Conservation (phyloP, 2,113 vertebrate genomes). For the Donacobius atricapilla region DNA sequence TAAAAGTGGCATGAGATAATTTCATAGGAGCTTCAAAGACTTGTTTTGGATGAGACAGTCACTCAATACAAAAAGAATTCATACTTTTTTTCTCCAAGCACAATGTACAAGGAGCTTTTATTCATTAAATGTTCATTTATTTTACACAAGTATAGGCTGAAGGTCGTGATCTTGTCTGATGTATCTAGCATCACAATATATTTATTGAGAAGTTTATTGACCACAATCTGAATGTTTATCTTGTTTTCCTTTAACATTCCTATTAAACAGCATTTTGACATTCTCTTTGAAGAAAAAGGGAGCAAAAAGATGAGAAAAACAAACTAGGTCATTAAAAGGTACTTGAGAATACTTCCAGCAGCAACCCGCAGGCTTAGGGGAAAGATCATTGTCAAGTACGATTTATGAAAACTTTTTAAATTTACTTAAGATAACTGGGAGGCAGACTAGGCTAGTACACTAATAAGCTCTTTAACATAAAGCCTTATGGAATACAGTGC, state of each 20-base stretch:
- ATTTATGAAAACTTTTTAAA: background rate
- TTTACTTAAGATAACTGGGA: conserved; percentile 12
- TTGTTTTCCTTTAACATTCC: background rate
- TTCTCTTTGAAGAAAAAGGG: background rate
- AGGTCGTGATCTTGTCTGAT: background rate
- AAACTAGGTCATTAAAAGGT: background rate
- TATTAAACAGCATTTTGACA: background rate
- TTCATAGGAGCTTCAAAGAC: background rate
- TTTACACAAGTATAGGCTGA: background rate
- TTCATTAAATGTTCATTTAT: background rate
- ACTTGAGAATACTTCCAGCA: background rate
- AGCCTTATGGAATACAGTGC: background rate
- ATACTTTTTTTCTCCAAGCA: background rate
- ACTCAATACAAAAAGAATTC: background rate
- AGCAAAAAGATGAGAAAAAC: background rate
- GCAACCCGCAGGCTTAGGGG: background rate
- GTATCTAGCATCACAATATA: background rate
- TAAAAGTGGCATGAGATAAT: background rate
- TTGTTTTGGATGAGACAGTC: background rate
- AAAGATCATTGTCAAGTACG: background rate
- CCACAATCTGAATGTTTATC: background rate
- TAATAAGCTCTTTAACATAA: background rate
- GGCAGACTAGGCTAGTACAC: background rate
- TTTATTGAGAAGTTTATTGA: background rate
- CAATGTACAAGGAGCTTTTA: background rate